Conservation (phyloP, 2,113 vertebrate species). For the Boleophthalmus pectinirostris region DNA sequence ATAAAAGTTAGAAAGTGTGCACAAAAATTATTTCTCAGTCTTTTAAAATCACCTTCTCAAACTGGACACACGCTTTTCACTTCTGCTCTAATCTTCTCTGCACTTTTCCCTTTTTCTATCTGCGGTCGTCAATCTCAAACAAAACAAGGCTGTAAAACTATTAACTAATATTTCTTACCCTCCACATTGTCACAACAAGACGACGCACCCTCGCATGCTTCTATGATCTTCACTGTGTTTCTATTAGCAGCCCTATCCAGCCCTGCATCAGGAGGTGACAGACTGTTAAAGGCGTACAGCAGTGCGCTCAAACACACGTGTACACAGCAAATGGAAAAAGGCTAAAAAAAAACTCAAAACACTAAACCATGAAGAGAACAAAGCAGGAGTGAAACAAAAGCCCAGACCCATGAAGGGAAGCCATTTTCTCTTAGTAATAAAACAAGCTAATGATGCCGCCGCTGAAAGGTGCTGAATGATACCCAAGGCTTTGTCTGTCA, state of each 20-base stretch:
- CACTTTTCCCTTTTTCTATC: neutral
- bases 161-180: neutral
- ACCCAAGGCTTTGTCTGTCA: neutral
- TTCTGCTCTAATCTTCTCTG: no score
- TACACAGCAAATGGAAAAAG: neutral
- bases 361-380: neutral
- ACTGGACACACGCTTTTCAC: no score
- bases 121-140: neutral
- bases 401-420: neutral
- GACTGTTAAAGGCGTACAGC: neutral
- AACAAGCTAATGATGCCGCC: neutral
- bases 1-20: no score
- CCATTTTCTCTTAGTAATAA: constrained; percentile 2
- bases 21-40: no score
- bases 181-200: neutral
- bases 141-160: neutral
- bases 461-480: neutral
- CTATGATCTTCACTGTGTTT: neutral
- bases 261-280: neutral
- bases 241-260: neutral
- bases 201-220: neutral
- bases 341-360: neutral
- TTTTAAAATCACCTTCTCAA: no score
- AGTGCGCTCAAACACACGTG: neutral
- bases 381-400: neutral